Evolutionary conservation across 2,888 invertebrate species (phyloP), one percentile per base, ranked within the genome.

Genomic region (Kryphioiulus occultus): DNA sequence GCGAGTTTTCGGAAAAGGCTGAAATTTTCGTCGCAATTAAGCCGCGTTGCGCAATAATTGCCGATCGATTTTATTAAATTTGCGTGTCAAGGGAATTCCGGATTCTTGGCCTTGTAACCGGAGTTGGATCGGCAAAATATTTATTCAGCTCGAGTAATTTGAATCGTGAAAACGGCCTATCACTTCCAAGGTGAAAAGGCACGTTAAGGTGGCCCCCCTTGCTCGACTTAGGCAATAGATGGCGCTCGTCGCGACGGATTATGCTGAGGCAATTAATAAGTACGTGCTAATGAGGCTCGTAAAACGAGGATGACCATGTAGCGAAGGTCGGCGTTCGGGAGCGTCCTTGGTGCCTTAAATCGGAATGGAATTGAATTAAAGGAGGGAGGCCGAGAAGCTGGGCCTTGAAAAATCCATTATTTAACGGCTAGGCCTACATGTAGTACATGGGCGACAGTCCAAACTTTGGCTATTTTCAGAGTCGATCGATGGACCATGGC

Each of bases 21-120:
- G n/a, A n/a, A n/a, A n/a, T n/a, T n/a, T n/a, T n/a, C 59, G 59
- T 59, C 59, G 59, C n/a, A 59, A 59, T 59, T 59, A 59, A 59
- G 19, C 59, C n/a, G 19, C 59, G 59, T 59, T 59, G 59, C 59
- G 59, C 59, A 59, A 59, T 59, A 59, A 59, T 59, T 59, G n/a
- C 19, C n/a, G 19, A 59, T 59, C 59, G 59, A 59, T 59, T 59
- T 59, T 59, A 15, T 59, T 59, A 59, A 59, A 59, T 59, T 59
- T 59, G 59, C 59, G 59, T 59, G n/a, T 59, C 59, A 59, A 59
- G 59, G 59, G n/a, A 59, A 59, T 59, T 59, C n/a, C 59, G 59
- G 59, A n/a, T 59, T 19, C 59, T 19, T n/a, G 59, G 59, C 59
- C 59, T 42, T 19, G 59, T 59, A 59, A 59, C 59, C 19, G n/a